These are phyloP conservation scores for Laticauda colubrina DNA, from an alignment of 2,113 vertebrate genomes.

Conservation along the genomic window DNA sequence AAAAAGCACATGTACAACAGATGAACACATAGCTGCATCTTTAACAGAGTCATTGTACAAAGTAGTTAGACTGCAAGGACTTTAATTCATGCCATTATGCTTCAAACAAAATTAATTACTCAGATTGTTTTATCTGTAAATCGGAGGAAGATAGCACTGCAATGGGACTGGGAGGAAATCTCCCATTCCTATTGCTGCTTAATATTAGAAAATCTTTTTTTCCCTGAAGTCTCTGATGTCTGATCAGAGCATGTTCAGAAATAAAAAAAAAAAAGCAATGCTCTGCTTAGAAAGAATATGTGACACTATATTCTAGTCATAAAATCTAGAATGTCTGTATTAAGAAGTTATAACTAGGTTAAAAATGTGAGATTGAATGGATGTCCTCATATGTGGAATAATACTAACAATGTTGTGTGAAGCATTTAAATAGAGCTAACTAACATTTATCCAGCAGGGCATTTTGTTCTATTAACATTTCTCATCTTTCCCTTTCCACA, in stretches of 20 bases:
- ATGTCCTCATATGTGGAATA: not conserved
- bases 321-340: accelerated
- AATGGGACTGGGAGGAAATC: constrained; percentile 15
- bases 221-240: not conserved
- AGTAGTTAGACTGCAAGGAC: constrained; percentile 27
- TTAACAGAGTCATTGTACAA: constrained; percentile 34
- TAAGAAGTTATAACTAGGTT: accelerated
- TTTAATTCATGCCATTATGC: constrained; percentile 34
- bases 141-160: constrained; percentile 27
- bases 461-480: not conserved
- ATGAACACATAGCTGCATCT: constrained; percentile 28
- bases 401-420: accelerated
- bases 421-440: not conserved
- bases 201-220: accelerated
- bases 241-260: not conserved
- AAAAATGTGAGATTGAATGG: not conserved
- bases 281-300: accelerated
- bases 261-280: accelerated
- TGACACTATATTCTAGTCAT: not conserved
- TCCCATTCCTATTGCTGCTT: not conserved
- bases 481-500: not conserved
- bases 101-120: constrained; percentile 49
- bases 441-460: accelerated
- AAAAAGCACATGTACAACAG: not conserved
- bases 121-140: constrained; percentile 30